Conservation (phyloP, 2,888 invertebrate genomes). For the Conomelus anceps region DNA sequence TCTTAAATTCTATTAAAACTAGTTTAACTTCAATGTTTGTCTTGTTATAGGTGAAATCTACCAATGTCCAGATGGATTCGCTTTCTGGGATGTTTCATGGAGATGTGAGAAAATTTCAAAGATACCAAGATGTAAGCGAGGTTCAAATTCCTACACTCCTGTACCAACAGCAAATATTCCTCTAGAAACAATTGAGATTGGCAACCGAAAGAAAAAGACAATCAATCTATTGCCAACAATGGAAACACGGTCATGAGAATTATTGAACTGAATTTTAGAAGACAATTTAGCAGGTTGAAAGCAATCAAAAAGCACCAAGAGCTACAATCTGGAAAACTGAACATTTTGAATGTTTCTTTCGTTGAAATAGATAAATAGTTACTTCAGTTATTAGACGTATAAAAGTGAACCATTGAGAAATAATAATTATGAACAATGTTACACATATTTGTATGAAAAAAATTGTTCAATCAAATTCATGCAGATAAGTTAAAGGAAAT, state of each 20-base stretch:
- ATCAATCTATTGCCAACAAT: neutral
- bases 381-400: neutral
- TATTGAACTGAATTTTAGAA: neutral
- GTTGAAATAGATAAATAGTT: neutral
- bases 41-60: conserved; percentile 56
- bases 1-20: neutral
- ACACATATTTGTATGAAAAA: no score
- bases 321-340: neutral
- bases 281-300: neutral
- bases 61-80: conserved; percentile 68
- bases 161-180: conserved; percentile 19
- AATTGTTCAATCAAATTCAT: no score
- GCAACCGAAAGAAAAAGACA: conserved; percentile 9
- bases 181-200: conserved; percentile 24
- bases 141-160: conserved; percentile 11
- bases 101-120: conserved; percentile 61
- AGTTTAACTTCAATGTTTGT: neutral
- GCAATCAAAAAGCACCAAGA: neutral
- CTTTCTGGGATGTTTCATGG: conserved; percentile 71
- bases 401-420: neutral
- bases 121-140: conserved; percentile 53
- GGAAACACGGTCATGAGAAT: neutral
- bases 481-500: no score
- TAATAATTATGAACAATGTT: neutral
- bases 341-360: neutral